Evolutionary conservation across 92 coral and sea anemone species (phyloP).

Genomic region (Palythoa grandis): DNA sequence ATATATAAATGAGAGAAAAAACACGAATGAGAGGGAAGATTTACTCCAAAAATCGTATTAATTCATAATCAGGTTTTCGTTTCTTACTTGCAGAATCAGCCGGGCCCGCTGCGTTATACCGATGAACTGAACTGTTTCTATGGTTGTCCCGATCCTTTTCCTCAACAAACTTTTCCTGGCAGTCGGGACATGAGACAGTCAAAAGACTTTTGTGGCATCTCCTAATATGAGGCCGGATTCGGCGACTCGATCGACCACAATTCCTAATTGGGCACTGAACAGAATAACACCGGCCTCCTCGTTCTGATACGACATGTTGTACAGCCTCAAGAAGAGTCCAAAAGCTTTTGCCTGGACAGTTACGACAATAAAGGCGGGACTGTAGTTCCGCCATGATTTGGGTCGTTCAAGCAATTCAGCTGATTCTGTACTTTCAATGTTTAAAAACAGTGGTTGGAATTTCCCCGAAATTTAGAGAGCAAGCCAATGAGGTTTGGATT

Average conservation of each 20-base stretch:
- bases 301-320: conserved; percentile 15
- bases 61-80: no score
- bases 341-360: neutral
- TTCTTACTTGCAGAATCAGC: neutral
- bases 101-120: neutral
- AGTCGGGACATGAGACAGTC: conserved; percentile 21
- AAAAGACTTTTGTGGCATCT: conserved; percentile 1
- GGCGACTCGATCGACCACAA: conserved; percentile 7
- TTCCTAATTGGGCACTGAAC: conserved; percentile 30
- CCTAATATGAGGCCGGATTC: conserved; percentile 40
- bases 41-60: no score
- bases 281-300: conserved; percentile 2
- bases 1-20: no score
- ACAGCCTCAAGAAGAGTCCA: conserved; percentile 7
- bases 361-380: neutral
- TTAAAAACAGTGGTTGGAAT: no score
- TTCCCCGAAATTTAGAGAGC: no score
- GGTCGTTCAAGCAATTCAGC: no score
- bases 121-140: neutral
- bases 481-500: no score
- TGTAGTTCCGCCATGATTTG: no score
- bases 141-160: conserved; percentile 36
- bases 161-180: conserved; percentile 42
- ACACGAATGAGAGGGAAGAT: no score
- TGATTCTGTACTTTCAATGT: no score